Evolutionary conservation across 2,113 vertebrate species (phyloP), one percentile per base, ranked within the genome.

Genomic region (Thunnus maccoyii): DNA sequence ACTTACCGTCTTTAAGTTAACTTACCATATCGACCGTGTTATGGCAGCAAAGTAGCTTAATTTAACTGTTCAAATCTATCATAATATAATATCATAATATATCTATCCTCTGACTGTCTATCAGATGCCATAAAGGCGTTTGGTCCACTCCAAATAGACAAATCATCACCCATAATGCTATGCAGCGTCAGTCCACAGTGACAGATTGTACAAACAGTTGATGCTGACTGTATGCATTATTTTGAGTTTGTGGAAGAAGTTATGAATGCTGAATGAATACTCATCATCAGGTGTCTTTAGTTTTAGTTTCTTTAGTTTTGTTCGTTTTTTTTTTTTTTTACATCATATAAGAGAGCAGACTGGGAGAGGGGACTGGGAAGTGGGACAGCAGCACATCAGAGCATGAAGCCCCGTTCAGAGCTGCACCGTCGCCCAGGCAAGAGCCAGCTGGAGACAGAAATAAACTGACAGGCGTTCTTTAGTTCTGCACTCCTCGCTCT

Each of bases 381-480:
- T 84, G 84, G 81, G 81, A 50, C 81, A 64, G 70, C 72, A 32
- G 66, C 70, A 79, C 72, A 88, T 86, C 84, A 84, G 81, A 86
- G 88, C 71, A 54, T 58, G 83, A 84, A 84, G 61, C 70, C 71
- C 7, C 0, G 25, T 46, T 84, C 52, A 14, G 56, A 41, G 60
- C 60, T n/a, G 27, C 58, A 6, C 20, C 32, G 41, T 63, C 47
- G 22, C 66, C 48, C 66, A n/a, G 51, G 64, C 32, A 7, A 56
- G 67, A 80, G 48, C 50, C 69, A 57, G 46, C 46, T 20, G 3
- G 32, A 78, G 84, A 73, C 66, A 32, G 76, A 86, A 88, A 91
- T 86, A 91, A 83, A 85, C 86, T 83, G 78, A 88, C 82, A 86
- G 88, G n/a, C 75, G 0, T 76, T 71, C 70, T 91, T 86, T 80